Evolutionary conservation across 2,888 invertebrate genomes (phyloP), one percentile per base, ranked within the genome.

Genomic region (Nephrotoma guestfalica): DNA sequence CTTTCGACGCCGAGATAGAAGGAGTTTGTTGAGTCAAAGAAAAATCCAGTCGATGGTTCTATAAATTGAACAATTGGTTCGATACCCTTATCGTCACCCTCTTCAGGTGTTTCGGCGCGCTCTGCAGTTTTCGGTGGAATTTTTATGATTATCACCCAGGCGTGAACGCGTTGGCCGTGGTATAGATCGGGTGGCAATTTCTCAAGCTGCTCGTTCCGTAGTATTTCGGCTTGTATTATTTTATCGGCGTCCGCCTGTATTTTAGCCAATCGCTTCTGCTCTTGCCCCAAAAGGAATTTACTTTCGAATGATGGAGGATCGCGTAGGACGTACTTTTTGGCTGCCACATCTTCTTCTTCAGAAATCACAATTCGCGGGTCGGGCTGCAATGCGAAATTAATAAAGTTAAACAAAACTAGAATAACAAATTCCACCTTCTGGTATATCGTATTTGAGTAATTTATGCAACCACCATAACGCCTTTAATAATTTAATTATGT

Each of bases 1-100:
- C 95, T 95, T 89, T 98, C 97, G 4, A 98, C 93, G 0, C 95
- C 94, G 43, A 95, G 93, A 89, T 97, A 98, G 87, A 94, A 92
- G 2, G 92, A 90, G 40, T 93, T 92, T 71, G 92, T 90, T 0
- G 95, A 90, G 0, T 94, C 92, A 88, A 94, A 93, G 0, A 92
- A 90, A 15, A 93, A 92, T 0, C 98, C 98, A 0, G 97, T 96
- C 15, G 95, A 94, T 0, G 98, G 95, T 89, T 98, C 98, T 57
- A 98, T 94, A 90, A 97, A 98, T 90, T 95, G 94, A 0, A 95
- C 94, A 4, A 86, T 88, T 6, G 90, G 89, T 7, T 89, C 89
- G 6, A 89, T 89, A 51, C 89, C 92, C 47, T 90, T 90, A 13
- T 90, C 90, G 45, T 90, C 88, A 0, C 88, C 86, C 11, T 88